Base-by-base conservation (phyloP, 2,113 vertebrate species). In the Rhizomys pruinosus region DNA sequence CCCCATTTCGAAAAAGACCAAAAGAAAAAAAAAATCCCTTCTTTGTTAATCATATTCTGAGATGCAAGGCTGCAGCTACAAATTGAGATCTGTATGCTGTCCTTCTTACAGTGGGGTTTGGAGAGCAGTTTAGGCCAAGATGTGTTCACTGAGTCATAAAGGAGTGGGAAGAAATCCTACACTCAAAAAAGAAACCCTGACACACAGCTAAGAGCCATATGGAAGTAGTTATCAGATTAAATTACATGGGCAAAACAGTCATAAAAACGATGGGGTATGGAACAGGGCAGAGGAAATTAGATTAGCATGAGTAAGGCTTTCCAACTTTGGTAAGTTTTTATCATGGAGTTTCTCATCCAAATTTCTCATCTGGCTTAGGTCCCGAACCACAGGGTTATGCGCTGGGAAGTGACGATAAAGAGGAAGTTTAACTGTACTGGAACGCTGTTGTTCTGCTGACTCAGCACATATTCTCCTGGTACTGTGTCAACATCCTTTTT, bases 81-180 rank as follows among this genome's bases (percentile, higher is more conserved):
- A 94, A 74, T 44, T 81, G 25, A 76, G 64, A 71, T 44, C 37
- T 91, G 39, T 9, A 73, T 61, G 90, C 76, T 82, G 66, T 95
- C 92, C 59, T 96, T 87, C 84, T 94, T 84, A 71, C 84, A 68
- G 76, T 93, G 87, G 89, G 69, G 39, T 93, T 93, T 55, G 39
- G 85, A 90, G 89, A 90, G 37, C 39, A 74, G 92, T 47, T 77
- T 61, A 95, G 96, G 92, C 89, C 95, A 93, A 96, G 91, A 97
- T 87, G 69, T 87, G 96, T 86, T 97, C 86, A 94, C 34, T 96
- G 93, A 97, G 86, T 95, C 94, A 96, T 27, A 81, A 80, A 32
- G 34, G 82, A 97, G 96, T 96, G 90, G 94, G 95, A 97, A 94
- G 96, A 96, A 95, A 97, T 94, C 94, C 94, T 94, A 92, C 92